Evolutionary conservation across 2,888 invertebrate genomes (phyloP), one percentile per base, ranked within the genome.

Genomic region (Heliconius hortense): DNA sequence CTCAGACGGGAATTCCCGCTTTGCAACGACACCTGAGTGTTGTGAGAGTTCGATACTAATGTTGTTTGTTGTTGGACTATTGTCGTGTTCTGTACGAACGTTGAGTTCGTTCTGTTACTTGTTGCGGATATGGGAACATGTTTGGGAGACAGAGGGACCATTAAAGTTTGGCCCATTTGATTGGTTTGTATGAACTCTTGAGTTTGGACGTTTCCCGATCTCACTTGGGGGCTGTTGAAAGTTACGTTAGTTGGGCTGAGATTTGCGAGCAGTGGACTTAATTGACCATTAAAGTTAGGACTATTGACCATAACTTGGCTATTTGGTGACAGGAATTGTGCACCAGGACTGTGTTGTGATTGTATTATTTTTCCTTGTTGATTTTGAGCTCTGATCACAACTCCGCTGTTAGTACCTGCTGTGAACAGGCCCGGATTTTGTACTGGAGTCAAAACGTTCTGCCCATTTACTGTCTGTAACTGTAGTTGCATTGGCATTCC

Each of bases 41-140:
- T 89, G 79, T 95, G 96, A 82, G 96, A 96, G 83, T 96, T 96
- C 0, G 96, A 95, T 5, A 97, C 96, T 91, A 97, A 95, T 0
- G 97, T 97, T 0, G 97, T 97, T 86, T 97, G 97, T 82, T 97
- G 97, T 83, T 97, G 97, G 4, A 97, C 97, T 82, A 97, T 97
- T 1, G 97, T 97, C 0, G 97, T 97, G 85, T 97, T 97, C 82
- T 97, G 97, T 2, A 97, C 97, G 83, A 96, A 97, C 0, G 97
- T 97, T 0, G 96, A 96, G 81, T 95, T 95, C 74, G 95, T 95
- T 77, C 96, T 95, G 84, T 94, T 95, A 21, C 94, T 90, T 0
- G 95, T 89, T 0, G 95, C 93, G 3, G 95, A 89, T 28, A 94
- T 87, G 0, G 95, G 94, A 0, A 94, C 95, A 76, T 95, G 95